Conservation (phyloP, 2,888 invertebrate genomes). For the Bellardia bayeri region DNA sequence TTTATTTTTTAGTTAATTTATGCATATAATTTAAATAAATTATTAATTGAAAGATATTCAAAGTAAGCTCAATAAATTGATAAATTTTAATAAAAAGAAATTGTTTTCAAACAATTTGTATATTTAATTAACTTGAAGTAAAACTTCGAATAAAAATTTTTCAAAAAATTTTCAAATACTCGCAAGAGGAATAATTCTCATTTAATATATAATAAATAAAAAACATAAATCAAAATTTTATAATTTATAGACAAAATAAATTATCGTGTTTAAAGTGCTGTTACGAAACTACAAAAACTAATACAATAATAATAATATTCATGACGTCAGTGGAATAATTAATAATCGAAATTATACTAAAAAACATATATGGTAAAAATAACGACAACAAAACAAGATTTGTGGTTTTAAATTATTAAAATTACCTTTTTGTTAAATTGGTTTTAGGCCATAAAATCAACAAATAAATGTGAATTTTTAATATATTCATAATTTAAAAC, state of each 20-base stretch:
- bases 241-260: slow-evolving; percentile 40
- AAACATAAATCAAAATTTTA: slow-evolving; percentile 40
- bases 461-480: slow-evolving; percentile 33
- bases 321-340: slow-evolving; percentile 72
- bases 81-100: not conserved
- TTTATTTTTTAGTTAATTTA: slow-evolving; percentile 1
- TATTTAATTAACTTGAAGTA: too few relatives aligned
- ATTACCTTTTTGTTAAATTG: slow-evolving; percentile 45
- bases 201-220: too few relatives aligned
- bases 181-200: too few relatives aligned
- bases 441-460: slow-evolving; percentile 35
- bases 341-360: slow-evolving; percentile 48
- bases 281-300: slow-evolving; percentile 40
- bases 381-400: slow-evolving; percentile 19
- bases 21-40: slow-evolving; percentile 35
- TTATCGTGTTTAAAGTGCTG: slow-evolving; percentile 65
- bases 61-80: not conserved
- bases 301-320: slow-evolving; percentile 45
- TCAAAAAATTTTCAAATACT: too few relatives aligned
- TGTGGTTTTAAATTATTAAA: slow-evolving; percentile 33
- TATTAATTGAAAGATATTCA: slow-evolving; percentile 23
- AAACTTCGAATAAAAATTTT: too few relatives aligned
- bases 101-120: too few relatives aligned
- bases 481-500: too few relatives aligned
- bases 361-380: not conserved